These are phyloP conservation scores for Caenorhabditis zanzibari DNA, from an alignment of 2,888 invertebrate species.

Conservation along the genomic window DNA sequence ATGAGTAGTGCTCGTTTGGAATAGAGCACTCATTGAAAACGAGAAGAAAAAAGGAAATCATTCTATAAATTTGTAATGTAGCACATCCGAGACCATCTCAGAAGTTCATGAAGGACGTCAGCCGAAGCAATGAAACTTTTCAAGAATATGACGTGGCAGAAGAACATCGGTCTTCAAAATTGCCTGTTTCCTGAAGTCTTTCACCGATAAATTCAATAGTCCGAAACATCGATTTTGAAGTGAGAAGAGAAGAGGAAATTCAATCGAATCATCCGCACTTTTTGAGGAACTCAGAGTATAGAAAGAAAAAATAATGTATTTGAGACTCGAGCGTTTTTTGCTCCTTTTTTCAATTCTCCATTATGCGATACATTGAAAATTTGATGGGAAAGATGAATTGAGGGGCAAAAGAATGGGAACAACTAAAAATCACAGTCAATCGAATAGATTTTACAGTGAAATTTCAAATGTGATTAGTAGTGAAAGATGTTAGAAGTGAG, in stretches of 20 bases:
- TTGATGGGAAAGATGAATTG: slow-evolving; percentile 11
- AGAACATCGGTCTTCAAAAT: slow-evolving; percentile 47
- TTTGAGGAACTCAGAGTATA: slow-evolving; percentile 34
- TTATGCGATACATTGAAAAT: slow-evolving; percentile 52
- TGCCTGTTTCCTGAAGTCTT: slow-evolving; percentile 55
- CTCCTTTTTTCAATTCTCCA: slow-evolving; percentile 31
- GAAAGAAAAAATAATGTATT: slow-evolving; percentile 17
- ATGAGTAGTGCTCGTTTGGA: slow-evolving; percentile 6
- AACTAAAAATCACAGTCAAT: slow-evolving; percentile 2
- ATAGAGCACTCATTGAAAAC: neutral
- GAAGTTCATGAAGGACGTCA: slow-evolving; percentile 25
- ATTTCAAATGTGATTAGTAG: slow-evolving; percentile 5
- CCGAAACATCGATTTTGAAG: slow-evolving; percentile 46
- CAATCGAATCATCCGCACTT: slow-evolving; percentile 62
- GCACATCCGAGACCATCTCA: neutral
- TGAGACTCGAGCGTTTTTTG: slow-evolving; percentile 20
- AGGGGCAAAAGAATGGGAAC: neutral
- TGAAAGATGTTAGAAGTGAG: slow-evolving; percentile 43
- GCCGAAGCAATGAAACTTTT: slow-evolving; percentile 10
- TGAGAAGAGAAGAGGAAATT: slow-evolving; percentile 41
- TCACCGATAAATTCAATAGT: slow-evolving; percentile 57
- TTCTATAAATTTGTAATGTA: slow-evolving; percentile 40
- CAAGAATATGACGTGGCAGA: slow-evolving; percentile 37
- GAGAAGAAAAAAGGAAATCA: slow-evolving; percentile 3
- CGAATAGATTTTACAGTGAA: neutral